Conservation (phyloP, 2,888 invertebrate species). For the Micropterix aruncella region DNA sequence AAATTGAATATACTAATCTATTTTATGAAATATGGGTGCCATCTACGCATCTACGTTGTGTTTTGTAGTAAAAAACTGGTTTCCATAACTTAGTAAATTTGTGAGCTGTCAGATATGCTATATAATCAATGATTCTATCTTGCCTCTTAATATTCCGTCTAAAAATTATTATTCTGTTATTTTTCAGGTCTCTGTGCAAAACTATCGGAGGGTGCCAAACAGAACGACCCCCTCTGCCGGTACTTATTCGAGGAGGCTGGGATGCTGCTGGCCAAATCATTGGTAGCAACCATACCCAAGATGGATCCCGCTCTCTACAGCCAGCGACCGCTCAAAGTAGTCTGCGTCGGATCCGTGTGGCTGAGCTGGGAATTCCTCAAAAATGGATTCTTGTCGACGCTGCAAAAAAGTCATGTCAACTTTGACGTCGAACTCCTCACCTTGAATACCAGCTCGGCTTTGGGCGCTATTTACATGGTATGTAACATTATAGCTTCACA, state of each 20-base stretch:
- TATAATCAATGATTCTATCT: too few relatives aligned
- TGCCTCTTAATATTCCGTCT: too few relatives aligned
- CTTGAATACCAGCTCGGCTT: not conserved
- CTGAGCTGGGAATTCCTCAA: constrained; percentile 76
- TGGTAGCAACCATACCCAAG: constrained; percentile 46
- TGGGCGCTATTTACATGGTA: not conserved
- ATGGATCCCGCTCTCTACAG: constrained; percentile 37
- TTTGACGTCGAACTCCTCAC: not conserved
- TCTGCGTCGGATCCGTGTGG: constrained; percentile 94
- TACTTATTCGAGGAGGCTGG: constrained; percentile 62
- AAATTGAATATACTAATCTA: too few relatives aligned
- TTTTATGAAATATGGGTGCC: too few relatives aligned
- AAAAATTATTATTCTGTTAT: too few relatives aligned
- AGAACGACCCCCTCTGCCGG: constrained; percentile 58
- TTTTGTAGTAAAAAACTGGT: too few relatives aligned
- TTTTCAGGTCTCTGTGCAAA: constrained; percentile 52
- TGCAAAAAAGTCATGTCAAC: constrained; percentile 21
- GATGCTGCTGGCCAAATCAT: constrained; percentile 44
- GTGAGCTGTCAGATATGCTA: too few relatives aligned
- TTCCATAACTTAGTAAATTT: too few relatives aligned
- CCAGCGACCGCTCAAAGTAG: constrained; percentile 43
- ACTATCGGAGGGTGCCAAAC: constrained; percentile 50
- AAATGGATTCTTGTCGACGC: constrained; percentile 48
- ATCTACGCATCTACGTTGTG: too few relatives aligned
- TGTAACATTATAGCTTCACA: too few relatives aligned